Evolutionary conservation across 1,140 invertebrate species (phyloP), one percentile per base, ranked within the genome.

Genomic region (Listronotus bonariensis): DNA sequence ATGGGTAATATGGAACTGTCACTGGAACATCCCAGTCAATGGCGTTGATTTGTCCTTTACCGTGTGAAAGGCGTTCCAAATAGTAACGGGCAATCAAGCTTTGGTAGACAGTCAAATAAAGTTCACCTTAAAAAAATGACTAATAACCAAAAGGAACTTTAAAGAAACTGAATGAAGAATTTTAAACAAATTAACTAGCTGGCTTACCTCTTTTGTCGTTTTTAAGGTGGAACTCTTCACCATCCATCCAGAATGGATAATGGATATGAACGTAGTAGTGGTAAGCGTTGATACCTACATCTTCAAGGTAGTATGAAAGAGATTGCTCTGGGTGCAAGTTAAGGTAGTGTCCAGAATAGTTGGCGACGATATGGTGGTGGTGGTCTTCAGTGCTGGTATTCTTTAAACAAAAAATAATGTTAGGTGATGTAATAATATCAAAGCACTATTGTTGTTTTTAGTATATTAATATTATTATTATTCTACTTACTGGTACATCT

Each of bases 251-350:
- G 77, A 77, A 80, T 1, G 89, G 88, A 69, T 84, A 86, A n/a
- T 84, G 81, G 34, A 89, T 67, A 56, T 87, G 81, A 36, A 83
- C 79, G 69, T 88, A 87, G 70, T 85, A 86, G 77, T 90, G 88
- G 71, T 84, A 87, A 1, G 83, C 74, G 70, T 89, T 89, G n/a
- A 90, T 77, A 60, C 85, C 85, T 56, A 86, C 79, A 76, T 91
- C 90, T 61, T 92, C 86, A 0, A 86, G 87, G 80, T 86, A 92
- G 74, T 92, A 91, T 20, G 82, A 80, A 9, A 92, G 87, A 6
- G 58, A 41, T 43, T 71, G 69, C 46, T 69, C 72, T 26, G 60
- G 63, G 45, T 81, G 81, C 11, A 75, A 62, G 34, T 79, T 74
- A 31, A 84, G 72, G 11, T 83, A 78, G 78, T 81, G 81, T 2